Evolutionary conservation across 2,888 invertebrate genomes (phyloP).

Genomic region (Incurvaria masculella): DNA sequence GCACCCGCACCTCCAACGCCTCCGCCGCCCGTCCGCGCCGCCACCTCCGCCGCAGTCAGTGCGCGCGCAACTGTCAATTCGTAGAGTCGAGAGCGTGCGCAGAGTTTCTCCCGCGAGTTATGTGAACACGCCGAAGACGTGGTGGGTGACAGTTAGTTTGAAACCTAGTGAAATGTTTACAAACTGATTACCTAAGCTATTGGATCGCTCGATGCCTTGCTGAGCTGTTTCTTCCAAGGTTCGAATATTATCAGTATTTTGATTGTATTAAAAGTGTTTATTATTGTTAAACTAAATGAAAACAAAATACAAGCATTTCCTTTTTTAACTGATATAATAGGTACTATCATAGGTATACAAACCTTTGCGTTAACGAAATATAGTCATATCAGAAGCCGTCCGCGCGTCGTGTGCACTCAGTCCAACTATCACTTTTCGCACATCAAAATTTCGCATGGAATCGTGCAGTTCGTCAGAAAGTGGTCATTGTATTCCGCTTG

Average conservation of each 20-base stretch:
- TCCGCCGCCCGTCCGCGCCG: too few species aligned
- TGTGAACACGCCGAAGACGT: slow-evolving; percentile 50
- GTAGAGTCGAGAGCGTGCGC: slow-evolving; percentile 20
- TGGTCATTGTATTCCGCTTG: slow-evolving; percentile 19
- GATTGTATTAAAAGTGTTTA: too few species aligned
- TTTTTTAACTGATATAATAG: too few species aligned
- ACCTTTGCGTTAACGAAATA: too few species aligned
- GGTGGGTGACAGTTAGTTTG: slow-evolving; percentile 33
- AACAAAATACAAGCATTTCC: too few species aligned
- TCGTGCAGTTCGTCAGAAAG: too few species aligned
- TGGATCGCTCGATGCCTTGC: not conserved
- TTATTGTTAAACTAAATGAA: not conserved
- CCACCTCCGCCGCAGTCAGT: not conserved
- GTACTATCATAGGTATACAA: too few species aligned
- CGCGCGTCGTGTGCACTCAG: too few species aligned
- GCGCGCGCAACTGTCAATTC: not conserved
- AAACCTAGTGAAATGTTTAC: slow-evolving; percentile 47
- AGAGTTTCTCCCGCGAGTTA: slow-evolving; percentile 42
- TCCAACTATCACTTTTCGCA: too few species aligned
- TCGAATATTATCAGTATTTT: not conserved
- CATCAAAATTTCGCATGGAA: too few species aligned
- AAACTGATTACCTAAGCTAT: slow-evolving; percentile 24
- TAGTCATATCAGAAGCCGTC: too few species aligned
- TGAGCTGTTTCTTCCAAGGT: not conserved
- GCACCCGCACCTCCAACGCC: too few species aligned